A percentile compares a stretch with the other conserved stretches of the same genome.
phyloP scores from a whole-genome alignment of 2,113 vertebrate genomes.

The Chitala chitala region DNA sequence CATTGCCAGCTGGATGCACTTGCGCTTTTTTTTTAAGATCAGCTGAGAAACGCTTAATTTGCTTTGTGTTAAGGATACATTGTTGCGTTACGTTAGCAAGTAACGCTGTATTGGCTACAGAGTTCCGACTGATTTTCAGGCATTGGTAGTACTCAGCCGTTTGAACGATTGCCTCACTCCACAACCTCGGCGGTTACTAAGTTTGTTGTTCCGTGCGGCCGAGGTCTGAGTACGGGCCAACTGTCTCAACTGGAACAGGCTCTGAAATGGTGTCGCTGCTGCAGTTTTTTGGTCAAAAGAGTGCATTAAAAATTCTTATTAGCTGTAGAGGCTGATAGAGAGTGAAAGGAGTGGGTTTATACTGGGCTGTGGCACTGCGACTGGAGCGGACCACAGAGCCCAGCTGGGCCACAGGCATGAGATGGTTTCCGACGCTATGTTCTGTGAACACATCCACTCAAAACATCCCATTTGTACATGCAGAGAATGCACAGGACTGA shows the following conservation, averaged over 20 bases:
- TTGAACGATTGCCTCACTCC: background rate
- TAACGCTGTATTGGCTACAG: background rate
- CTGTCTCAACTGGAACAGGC: constrained; percentile 3
- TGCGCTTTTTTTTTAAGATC: background rate
- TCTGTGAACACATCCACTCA: constrained; percentile 1
- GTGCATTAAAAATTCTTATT: background rate
- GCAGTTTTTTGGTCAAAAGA: constrained; percentile 14
- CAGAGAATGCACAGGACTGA: background rate
- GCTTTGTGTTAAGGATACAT: background rate
- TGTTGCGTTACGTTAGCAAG: no score
- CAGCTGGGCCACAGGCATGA: constrained; percentile 32
- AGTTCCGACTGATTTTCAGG: background rate
- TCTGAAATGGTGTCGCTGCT: background rate
- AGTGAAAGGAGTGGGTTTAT: constrained; percentile 14
- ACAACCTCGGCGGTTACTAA: background rate
- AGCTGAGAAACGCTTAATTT: background rate
- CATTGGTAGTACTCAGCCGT: background rate
- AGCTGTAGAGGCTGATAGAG: background rate
- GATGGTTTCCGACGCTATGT: constrained; percentile 27
- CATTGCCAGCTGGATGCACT: no score
- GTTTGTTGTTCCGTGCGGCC: background rate
- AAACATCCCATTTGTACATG: constrained; percentile 7
- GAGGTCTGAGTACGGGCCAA: background rate
- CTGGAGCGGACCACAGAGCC: constrained; percentile 25
- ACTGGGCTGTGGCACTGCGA: constrained; percentile 24